Percentiles rank a stretch among this genome's conserved stretches.
Conservation (phyloP, 1,140 invertebrate species). For the Drosophila melanica region DNA sequence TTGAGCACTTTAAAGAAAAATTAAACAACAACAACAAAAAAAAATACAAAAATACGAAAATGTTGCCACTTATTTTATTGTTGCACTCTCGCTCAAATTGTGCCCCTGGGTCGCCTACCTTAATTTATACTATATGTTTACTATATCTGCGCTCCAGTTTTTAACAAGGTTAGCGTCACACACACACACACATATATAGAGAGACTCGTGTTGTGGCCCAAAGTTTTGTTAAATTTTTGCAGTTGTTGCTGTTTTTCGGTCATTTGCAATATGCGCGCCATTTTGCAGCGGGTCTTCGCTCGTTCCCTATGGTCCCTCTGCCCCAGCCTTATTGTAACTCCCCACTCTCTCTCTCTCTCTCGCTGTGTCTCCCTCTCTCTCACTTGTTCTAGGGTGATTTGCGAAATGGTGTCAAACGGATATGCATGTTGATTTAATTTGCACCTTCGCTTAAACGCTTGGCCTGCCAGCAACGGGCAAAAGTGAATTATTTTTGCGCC, state of each 20-base stretch:
- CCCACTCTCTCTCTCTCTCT: neutral
- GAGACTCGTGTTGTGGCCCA: conserved; percentile 5
- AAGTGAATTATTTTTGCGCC: conserved; percentile 67
- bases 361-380: conserved; percentile 2
- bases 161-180: conserved; percentile 48
- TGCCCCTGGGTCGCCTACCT: conserved; percentile 9
- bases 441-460: conserved; percentile 76
- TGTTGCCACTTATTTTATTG: conserved; percentile 42
- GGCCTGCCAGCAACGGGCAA: conserved; percentile 23
- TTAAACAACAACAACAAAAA: neutral
- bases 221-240: conserved; percentile 41
- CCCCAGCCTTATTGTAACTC: too few relatives aligned
- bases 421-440: conserved; percentile 83
- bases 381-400: conserved; percentile 40
- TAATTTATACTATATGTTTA: conserved; percentile 15
- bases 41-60: neutral
- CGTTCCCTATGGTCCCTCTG: conserved; percentile 6
- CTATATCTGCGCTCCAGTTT: conserved; percentile 48
- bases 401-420: conserved; percentile 80
- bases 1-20: conserved; percentile 21
- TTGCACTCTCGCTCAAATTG: conserved; percentile 5
- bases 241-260: conserved; percentile 61
- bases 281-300: conserved; percentile 38
- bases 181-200: conserved; percentile 7
- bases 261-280: conserved; percentile 74